Base-by-base conservation (phyloP, 2,888 invertebrate species). In the Gymnoscelis rufifasciata region DNA sequence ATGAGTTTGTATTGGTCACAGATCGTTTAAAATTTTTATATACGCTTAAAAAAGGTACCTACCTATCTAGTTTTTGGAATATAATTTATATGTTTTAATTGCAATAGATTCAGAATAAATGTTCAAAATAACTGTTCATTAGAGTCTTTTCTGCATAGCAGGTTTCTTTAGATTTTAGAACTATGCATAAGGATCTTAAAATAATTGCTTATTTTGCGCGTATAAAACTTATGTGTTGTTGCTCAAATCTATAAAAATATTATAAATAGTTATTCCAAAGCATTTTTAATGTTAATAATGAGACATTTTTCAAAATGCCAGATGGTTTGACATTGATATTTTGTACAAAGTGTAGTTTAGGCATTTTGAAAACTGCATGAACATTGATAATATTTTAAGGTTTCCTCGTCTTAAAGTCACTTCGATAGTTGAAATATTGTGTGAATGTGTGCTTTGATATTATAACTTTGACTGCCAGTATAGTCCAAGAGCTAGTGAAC, bases 191-290 rank as follows among this genome's bases (percentile, higher is more conserved):
- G 10, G 6, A 19, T 11, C 3, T 10, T 11, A 2, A 7, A 27
- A 11, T 41, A 27, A 8, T 37, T 38, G 31, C 37, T 38, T 47
- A 42, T 41, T 42, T 47, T 14, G 8, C 10, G 11, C 19, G 2
- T 3, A 19, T 19, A 19, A 3, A 39, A 3, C 27, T 14, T n/a
- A 31, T 38, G 29, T 37, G 36, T 37, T 12, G 12, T 7, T 38
- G 10, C 15, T 36, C 19, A 8, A 15, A 26, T 36, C 27, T 12
- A 27, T 26, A 19, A 19, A 4, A 28, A 47, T 44, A 19, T 42
- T 30, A 12, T 47, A 45, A 37, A 26, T 35, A 46, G 58, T 62
- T 64, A 67, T 74, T 71, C 70, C 70, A 72, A 75, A 75, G 81
- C 81, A 80, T 82, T 81, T 80, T 19, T 19, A 19, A 79, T 41